Evolutionary conservation across 2,888 invertebrate genomes (phyloP).

Genomic region (Tetranychus truncatus): DNA sequence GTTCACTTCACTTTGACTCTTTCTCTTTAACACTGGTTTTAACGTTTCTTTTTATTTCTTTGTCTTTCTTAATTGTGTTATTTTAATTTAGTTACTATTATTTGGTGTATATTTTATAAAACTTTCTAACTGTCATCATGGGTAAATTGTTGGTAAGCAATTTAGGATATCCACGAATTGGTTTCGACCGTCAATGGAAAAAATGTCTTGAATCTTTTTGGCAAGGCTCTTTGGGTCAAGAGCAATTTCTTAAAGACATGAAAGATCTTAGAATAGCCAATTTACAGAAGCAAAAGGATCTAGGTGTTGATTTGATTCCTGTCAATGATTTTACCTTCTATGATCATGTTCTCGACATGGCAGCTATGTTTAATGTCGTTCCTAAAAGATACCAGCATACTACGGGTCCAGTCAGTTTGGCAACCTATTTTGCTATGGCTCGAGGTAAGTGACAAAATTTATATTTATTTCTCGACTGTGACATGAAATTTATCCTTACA

Average conservation of each 20-base stretch:
- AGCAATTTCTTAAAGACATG: conserved; percentile 6
- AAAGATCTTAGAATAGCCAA: not conserved
- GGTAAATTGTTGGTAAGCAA: conserved; percentile 7
- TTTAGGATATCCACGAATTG: conserved; percentile 9
- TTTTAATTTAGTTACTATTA: too few relatives aligned
- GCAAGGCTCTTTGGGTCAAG: not conserved
- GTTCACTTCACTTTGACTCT: too few relatives aligned
- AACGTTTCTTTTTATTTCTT: too few relatives aligned
- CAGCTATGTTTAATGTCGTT: not conserved
- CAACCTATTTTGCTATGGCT: conserved; percentile 9
- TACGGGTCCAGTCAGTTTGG: not conserved
- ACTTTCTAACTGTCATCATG: not conserved
- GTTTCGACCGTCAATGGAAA: conserved; percentile 1
- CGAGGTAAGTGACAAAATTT: not conserved
- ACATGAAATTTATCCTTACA: not conserved
- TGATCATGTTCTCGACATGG: conserved; percentile 4
- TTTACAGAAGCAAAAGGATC: conserved; percentile 3
- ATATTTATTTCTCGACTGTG: not conserved
- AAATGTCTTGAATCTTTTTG: not conserved
- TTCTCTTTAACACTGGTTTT: too few relatives aligned
- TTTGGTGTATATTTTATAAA: too few relatives aligned
- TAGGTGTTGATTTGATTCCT: conserved; percentile 6
- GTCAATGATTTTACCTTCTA: conserved; percentile 10
- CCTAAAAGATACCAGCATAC: conserved; percentile 9
- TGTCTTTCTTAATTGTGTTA: too few relatives aligned